Conservation (phyloP, 30 jellyfish, hydroid and myxozoan genomes). For the Cassiopea xamachana region DNA sequence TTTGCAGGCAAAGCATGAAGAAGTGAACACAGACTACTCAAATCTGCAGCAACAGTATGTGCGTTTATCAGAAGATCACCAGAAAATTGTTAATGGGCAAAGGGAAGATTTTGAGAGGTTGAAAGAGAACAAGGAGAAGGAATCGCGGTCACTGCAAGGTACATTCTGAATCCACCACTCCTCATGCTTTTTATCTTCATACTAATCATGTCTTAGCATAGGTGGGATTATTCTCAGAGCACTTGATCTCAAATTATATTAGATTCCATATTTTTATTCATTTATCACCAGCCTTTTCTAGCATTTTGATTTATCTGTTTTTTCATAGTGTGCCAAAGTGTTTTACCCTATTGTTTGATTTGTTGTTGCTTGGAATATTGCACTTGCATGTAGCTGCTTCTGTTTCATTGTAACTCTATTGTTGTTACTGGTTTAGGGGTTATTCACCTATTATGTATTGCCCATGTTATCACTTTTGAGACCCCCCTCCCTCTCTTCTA, state of each 20-base stretch:
- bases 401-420: no score
- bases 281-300: neutral
- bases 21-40: constrained; percentile 57
- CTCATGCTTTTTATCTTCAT: neutral
- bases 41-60: constrained; percentile 87
- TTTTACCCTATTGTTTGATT: neutral
- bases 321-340: neutral
- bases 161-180: neutral
- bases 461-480: no score
- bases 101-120: constrained; percentile 78
- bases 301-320: neutral
- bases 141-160: constrained; percentile 84
- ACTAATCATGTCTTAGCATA: no score
- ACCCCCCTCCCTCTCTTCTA: no score
- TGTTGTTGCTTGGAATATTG: neutral
- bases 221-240: no score
- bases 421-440: no score
- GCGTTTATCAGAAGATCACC: constrained; percentile 82
- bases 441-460: no score
- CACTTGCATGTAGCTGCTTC: neutral
- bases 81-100: constrained; percentile 63
- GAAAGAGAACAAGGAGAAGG: constrained; percentile 80
- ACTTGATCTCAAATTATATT: no score
- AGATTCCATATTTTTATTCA: no score
- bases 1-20: constrained; percentile 84